phyloP scores from a whole-genome alignment of 2,113 vertebrate species.

The Pithys albifrons region DNA sequence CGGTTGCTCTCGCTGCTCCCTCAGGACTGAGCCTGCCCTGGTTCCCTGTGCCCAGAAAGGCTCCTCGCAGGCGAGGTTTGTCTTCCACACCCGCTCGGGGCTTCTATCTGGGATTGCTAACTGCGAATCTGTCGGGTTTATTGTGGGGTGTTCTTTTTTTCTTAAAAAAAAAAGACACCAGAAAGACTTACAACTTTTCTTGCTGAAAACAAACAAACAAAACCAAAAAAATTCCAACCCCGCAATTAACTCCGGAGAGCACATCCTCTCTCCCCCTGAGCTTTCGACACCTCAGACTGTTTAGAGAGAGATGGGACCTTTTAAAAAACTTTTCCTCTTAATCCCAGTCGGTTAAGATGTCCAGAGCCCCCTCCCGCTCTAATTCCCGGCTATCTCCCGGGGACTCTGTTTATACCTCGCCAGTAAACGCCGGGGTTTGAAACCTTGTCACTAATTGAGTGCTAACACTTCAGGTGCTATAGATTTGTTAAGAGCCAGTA shows the following conservation, averaged over 20 bases:
- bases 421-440: constrained; percentile 55
- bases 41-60: background rate
- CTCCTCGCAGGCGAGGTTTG: background rate
- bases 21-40: background rate
- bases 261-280: constrained; percentile 18
- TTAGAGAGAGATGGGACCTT: constrained; percentile 39
- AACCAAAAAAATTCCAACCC: background rate
- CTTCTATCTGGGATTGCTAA: background rate
- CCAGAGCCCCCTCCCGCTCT: constrained; percentile 2
- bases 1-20: background rate
- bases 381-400: constrained; percentile 57
- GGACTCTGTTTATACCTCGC: constrained; percentile 69
- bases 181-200: background rate
- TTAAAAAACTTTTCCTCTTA: constrained; percentile 54
- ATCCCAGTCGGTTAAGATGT: constrained; percentile 11
- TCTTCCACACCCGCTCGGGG: background rate
- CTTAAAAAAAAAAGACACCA: background rate
- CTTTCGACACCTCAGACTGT: constrained; percentile 57
- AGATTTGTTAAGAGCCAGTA: constrained; percentile 72
- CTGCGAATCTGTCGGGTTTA: background rate
- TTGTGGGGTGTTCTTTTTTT: no score
- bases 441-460: constrained; percentile 72
- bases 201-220: background rate
- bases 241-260: background rate
- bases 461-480: constrained; percentile 74